A percentile compares a stretch with the other conserved stretches of the same genome.
Evolutionary conservation across 2,797 vertebrate species (phyloP).

Genomic region (Sorex maritimensis): DNA sequence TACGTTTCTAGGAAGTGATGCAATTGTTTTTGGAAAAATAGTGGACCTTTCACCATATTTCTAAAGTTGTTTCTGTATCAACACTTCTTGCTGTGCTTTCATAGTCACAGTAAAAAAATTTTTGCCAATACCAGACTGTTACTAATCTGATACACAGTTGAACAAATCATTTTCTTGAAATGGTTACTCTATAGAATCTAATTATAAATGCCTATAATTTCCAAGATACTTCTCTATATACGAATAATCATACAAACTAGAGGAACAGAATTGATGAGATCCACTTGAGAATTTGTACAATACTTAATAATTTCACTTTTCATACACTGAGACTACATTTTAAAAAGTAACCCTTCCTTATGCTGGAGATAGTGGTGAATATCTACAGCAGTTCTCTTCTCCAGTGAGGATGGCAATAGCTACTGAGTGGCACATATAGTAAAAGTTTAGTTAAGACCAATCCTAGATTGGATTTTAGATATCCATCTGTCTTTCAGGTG

Average conservation of each 20-base stretch:
- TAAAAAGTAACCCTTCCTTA: background rate
- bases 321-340: background rate
- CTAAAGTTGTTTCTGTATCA: conserved; percentile 60
- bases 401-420: background rate
- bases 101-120: background rate
- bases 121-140: background rate
- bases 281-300: background rate
- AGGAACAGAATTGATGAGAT: background rate
- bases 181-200: background rate
- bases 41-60: conserved; percentile 69
- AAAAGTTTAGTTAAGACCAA: background rate
- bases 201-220: conserved; percentile 7
- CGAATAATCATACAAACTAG: background rate
- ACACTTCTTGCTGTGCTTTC: conserved; percentile 22
- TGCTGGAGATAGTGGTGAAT: background rate
- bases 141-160: conserved; percentile 57
- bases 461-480: background rate
- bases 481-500: background rate
- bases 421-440: background rate
- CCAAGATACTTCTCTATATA: background rate
- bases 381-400: background rate
- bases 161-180: conserved; percentile 60
- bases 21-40: conserved; percentile 71
- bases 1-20: conserved; percentile 66
- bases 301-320: background rate